Conservation (phyloP, 2,888 invertebrate species). For the Pardosa pseudoannulata region DNA sequence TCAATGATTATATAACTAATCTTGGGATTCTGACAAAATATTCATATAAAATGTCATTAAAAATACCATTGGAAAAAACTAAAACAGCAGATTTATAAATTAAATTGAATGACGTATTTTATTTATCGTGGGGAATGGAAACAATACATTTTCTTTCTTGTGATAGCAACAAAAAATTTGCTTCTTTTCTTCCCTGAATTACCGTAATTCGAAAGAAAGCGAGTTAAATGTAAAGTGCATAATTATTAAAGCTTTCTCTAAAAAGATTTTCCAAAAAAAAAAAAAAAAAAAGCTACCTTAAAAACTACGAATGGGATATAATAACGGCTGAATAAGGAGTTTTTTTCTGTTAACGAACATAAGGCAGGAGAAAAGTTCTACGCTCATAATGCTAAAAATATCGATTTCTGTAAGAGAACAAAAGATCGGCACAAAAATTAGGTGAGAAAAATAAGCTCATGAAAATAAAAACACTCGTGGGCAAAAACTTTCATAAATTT, state of each 20-base stretch:
- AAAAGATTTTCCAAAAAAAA: not conserved
- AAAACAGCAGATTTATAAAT: too few species aligned
- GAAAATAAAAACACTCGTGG: conserved; percentile 10
- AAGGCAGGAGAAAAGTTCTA: conserved; percentile 19
- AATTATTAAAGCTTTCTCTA: not conserved
- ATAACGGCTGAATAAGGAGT: conserved; percentile 22
- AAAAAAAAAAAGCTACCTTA: conserved; percentile 27
- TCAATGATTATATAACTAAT: too few species aligned
- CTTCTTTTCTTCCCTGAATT: too few species aligned
- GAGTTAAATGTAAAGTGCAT: not conserved
- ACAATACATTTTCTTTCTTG: too few species aligned
- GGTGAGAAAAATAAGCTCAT: not conserved
- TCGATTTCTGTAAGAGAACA: conserved; percentile 46
- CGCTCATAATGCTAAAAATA: conserved; percentile 47
- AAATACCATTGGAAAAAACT: too few species aligned
- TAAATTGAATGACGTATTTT: too few species aligned
- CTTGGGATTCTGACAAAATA: too few species aligned
- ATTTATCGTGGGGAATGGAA: too few species aligned
- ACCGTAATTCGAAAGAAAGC: too few species aligned
- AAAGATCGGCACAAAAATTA: conserved; percentile 18
- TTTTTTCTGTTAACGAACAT: conserved; percentile 8
- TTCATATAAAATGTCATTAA: too few species aligned
- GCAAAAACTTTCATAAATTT: conserved; percentile 28
- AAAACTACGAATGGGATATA: conserved; percentile 8
- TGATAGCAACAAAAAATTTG: too few species aligned